phyloP scores from a whole-genome alignment of 2,888 invertebrate genomes.

The Clusia tigrina region DNA sequence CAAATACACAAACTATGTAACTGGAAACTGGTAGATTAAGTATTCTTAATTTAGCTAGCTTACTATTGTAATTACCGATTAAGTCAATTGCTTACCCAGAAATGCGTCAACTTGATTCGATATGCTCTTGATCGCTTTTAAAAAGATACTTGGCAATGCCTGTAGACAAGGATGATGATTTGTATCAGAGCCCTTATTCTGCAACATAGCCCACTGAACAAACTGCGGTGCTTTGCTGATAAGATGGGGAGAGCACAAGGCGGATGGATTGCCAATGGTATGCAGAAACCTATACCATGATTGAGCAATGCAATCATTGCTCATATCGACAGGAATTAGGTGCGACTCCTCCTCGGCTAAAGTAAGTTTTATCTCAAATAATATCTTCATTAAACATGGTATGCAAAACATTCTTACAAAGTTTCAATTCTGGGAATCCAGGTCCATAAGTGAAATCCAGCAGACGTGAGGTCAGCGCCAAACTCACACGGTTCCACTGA shows the following conservation, averaged over 20 bases:
- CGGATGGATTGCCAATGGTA: slow-evolving; percentile 93
- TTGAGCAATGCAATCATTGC: slow-evolving; percentile 89
- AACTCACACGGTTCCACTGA: slow-evolving; percentile 94
- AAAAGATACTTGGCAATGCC: slow-evolving; percentile 86
- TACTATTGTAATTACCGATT: no score
- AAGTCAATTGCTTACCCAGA: slow-evolving; percentile 81
- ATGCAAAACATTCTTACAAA: slow-evolving; percentile 67
- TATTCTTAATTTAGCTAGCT: no score
- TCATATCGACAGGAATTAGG: slow-evolving; percentile 84
- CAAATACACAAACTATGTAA: background rate
- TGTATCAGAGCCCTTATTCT: slow-evolving; percentile 81
- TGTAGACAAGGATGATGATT: slow-evolving; percentile 89
- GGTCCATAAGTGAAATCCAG: slow-evolving; percentile 90
- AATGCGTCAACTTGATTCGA: slow-evolving; percentile 95
- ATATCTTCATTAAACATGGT: background rate
- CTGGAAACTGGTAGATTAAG: background rate
- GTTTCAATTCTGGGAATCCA: slow-evolving; percentile 80
- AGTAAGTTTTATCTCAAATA: background rate
- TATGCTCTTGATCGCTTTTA: slow-evolving; percentile 91
- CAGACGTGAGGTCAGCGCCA: slow-evolving; percentile 85
- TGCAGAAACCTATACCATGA: slow-evolving; percentile 96
- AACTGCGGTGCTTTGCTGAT: slow-evolving; percentile 74
- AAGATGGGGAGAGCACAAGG: slow-evolving; percentile 85
- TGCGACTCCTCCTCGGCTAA: slow-evolving; percentile 85
- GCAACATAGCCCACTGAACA: slow-evolving; percentile 80